Conservation (phyloP, 2,797 vertebrate species). For the Sarcophilus harrisii region DNA sequence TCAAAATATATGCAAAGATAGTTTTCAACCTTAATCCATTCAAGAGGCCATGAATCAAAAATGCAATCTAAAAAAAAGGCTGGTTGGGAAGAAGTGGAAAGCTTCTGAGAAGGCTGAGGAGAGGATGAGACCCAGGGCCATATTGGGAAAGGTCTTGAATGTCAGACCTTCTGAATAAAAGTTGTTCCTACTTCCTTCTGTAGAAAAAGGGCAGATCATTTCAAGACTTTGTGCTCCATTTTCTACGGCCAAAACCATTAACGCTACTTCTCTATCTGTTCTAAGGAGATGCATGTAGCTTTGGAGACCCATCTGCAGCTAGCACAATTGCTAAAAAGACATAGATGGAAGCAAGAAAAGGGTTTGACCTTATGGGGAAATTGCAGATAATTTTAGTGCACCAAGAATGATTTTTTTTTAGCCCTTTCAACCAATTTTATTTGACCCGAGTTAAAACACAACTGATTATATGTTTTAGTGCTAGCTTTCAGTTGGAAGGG, state of each 20-base stretch:
- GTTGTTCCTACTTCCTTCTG: not conserved
- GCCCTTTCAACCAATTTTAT: not conserved
- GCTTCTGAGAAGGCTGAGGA: not conserved
- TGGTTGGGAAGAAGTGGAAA: not conserved
- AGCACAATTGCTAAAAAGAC: not conserved
- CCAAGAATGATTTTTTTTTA: not conserved
- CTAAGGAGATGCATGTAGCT: not conserved
- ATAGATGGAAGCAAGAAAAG: not conserved
- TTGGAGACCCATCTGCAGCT: not conserved
- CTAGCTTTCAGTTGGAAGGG: not conserved
- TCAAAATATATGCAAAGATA: too few relatives aligned
- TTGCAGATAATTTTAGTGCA: not conserved
- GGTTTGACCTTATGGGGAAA: not conserved
- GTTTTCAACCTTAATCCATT: too few relatives aligned
- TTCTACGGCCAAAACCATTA: not conserved
- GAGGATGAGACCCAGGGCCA: not conserved
- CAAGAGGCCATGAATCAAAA: not conserved
- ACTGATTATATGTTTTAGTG: not conserved
- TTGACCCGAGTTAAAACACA: not conserved
- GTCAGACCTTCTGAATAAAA: not conserved
- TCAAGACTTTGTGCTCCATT: not conserved
- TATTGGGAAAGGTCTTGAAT: not conserved
- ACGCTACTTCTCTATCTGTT: not conserved
- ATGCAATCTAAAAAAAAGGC: not conserved
- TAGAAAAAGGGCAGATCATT: not conserved